Base-by-base conservation (phyloP, 1,140 invertebrate genomes). In the Ceratosolen fusciceps region DNA sequence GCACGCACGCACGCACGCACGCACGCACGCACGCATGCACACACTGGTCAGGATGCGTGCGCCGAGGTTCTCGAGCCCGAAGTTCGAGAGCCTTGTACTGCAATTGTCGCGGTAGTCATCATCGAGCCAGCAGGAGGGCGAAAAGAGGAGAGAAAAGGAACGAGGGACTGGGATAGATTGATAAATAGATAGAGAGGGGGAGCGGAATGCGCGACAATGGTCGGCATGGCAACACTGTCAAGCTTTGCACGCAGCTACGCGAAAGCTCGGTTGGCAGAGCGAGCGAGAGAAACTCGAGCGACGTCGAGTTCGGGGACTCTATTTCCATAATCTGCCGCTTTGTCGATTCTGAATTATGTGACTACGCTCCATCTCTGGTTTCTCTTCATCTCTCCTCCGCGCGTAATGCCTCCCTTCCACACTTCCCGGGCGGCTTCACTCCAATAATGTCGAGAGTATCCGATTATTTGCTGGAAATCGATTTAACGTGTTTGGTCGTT, bases 261-360 rank as follows among this genome's bases (percentile, higher is more conserved):
- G 31, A 71, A 60, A 78, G 72, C 70, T 60, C 71, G 74, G 37
- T 21, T 62, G 67, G 77, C 79, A 82, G 52, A 74, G 37, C 9
- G 84, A 77, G 47, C 71, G 80, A 67, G 77, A 80, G 81, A 75
- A 58, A 79, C 70, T 83, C 81, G 80, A 52, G n/a, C 82, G 67
- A 72, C 80, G n/a, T 72, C 49, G 74, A 80, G 67, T 85, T 87
- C 83, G 81, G 85, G 84, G 87, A 89, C 88, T 89, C 88, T 89
- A 89, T 89, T 89, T 89, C 88, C 88, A 89, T 89, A 89, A 89
- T 89, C 88, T 89, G 88, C 87, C 85, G 88, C 88, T 89, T 89
- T 89, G 88, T 89, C 88, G 87, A 89, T 89, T 89, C 87, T 89
- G 88, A 89, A 89, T 89, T 89, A 89, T 89, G 87, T 87, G 88